Base-by-base conservation (phyloP, 2,797 vertebrate genomes). In the Uromys caudimaculatus region DNA sequence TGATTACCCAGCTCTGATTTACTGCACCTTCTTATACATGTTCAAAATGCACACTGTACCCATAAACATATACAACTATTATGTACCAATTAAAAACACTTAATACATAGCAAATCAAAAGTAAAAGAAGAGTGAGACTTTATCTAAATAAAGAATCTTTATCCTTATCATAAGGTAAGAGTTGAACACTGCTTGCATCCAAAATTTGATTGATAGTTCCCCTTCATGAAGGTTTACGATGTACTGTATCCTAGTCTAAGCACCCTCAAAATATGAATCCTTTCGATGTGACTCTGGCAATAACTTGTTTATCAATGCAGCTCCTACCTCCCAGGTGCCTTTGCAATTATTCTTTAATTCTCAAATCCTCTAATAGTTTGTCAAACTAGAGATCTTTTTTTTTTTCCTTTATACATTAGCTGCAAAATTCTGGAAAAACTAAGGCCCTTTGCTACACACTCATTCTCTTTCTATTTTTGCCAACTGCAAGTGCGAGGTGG, bases 101-200 rank as follows among this genome's bases (percentile, higher is more conserved):
- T 41, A 24, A n/a, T 54, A 52, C 5, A 75, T 62, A 67, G 3
- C 60, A 54, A 60, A 41, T 71, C 67, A 92, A n/a, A 82, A 69
- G 7, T 7, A 75, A 84, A n/a, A 92, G 41, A 82, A 62, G n/a
- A 13, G 4, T 77, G 1, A 29, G 75, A 29, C 71, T 92, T 71
- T 32, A 62, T 85, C 83, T 94, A 79, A 90, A 77, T 38, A 77
- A 83, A 44, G 4, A 90, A 13, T 73, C 54, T 54, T 89, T 93
- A 13, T 4, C 32, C 38, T 73, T 38, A 54, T 13, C 50, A 58
- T 41, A 67, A 93, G 79, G 89, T 0, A 69, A 90, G 23, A 29
- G 44, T 54, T 78, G 23, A 91, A 89, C 0, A 8, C 44, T 85
- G 92, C 90, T 56, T n/a, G 14, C 2, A 41, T 47, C 13, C 27